Evolutionary conservation across 2,113 vertebrate genomes (phyloP), one percentile per base, ranked within the genome.

Genomic region (Deroptyus accipitrinus): DNA sequence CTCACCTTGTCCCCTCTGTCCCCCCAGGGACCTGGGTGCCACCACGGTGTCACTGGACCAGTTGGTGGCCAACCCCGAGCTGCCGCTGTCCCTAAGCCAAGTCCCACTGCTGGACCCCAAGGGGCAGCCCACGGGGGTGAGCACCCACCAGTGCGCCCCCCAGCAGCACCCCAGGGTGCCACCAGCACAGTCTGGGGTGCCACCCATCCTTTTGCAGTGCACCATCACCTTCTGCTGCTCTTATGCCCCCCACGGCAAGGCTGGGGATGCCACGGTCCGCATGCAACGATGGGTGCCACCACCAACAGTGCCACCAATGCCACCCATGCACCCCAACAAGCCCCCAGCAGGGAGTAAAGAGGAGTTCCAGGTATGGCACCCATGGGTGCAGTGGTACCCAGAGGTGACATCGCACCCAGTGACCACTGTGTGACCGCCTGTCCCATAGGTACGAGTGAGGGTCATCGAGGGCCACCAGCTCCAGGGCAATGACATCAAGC

Each of bases 341-440:
- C 20, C 62, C 17, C 11, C 7, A 0, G 11, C 1, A 0, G 87
- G 17, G 7, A 11, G 19, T 4, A 75, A 44, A 37, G 85, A 96
- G 61, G n/a, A 95, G 69, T 96, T 95, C 78, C 96, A 96, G 95
- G 95, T 95, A n/a, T 0, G 49, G 73, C 67, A 30, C n/a, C n/a
- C 19, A 1, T 2, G 20, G 89, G n/a, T 4, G 0, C 1, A 5
- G 62, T 35, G 86, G 10, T 51, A 46, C 4, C 30, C 1, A 0
- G 1, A 11, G 17, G 28, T 5, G 74, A 11, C 0, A 1, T 52
- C 30, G 33, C 66, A 22, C 3, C 5, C 0, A 2, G 9, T 0
- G 0, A 39, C 28, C 48, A n/a, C 42, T 15, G 0, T 0, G 5
- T 6, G 66, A 11, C 35, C 1, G 1, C 35, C 18, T 35, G 37